Conservation (phyloP, 2,888 invertebrate genomes). For the Nipponacmea schrenckii region DNA sequence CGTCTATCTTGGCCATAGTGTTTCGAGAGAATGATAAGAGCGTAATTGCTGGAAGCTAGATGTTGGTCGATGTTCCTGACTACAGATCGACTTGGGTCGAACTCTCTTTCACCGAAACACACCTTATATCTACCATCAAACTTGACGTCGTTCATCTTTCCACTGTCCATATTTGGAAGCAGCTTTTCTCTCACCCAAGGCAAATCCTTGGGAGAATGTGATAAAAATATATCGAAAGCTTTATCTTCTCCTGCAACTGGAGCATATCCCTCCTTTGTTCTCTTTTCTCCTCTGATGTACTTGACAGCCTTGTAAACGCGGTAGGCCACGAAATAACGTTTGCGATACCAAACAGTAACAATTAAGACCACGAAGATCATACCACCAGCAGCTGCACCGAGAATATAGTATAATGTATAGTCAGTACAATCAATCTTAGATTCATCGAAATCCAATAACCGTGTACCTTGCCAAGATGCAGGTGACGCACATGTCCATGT, state of each 20-base stretch:
- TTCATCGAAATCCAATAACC: slow-evolving; percentile 39
- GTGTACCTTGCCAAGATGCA: slow-evolving; percentile 37
- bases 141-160: slow-evolving; percentile 20
- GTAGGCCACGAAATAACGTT: slow-evolving; percentile 27
- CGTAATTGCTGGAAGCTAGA: slow-evolving; percentile 34
- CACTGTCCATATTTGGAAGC: slow-evolving; percentile 39
- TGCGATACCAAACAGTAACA: slow-evolving; percentile 15
- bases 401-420: slow-evolving; percentile 34
- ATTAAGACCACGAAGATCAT: slow-evolving; percentile 28
- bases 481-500: slow-evolving; percentile 46
- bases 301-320: slow-evolving; percentile 13
- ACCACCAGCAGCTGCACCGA: slow-evolving; percentile 22
- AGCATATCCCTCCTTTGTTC: slow-evolving; percentile 18
- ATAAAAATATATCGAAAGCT: slow-evolving; percentile 37
- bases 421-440: slow-evolving; percentile 44
- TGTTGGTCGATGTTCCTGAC: slow-evolving; percentile 35
- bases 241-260: slow-evolving; percentile 24
- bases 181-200: slow-evolving; percentile 41
- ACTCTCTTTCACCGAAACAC: slow-evolving; percentile 37
- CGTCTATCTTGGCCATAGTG: slow-evolving; percentile 31
- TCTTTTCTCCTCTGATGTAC: neutral
- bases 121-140: slow-evolving; percentile 41
- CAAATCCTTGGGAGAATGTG: slow-evolving; percentile 39
- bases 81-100: slow-evolving; percentile 21
- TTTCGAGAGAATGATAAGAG: slow-evolving; percentile 39